Percentiles rank a stretch among this genome's conserved stretches.
Evolutionary conservation across 2,888 invertebrate genomes (phyloP).

Genomic region (Amblyteles armatorius): DNA sequence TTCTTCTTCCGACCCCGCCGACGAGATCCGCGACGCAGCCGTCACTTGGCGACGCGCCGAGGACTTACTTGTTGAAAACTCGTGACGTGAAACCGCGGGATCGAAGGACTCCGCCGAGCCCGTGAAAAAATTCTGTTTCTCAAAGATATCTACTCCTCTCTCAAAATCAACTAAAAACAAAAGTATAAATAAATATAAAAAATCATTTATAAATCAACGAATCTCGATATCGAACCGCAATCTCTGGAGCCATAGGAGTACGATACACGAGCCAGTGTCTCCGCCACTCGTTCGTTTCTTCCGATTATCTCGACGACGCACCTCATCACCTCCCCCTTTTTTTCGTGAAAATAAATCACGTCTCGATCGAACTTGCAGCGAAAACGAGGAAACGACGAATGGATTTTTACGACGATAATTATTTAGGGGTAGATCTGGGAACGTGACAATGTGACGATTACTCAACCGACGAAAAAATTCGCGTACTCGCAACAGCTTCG

Average conservation of each 20-base stretch:
- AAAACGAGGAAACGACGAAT: slow-evolving; percentile 21
- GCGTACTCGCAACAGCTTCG: slow-evolving; percentile 2
- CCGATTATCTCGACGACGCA: slow-evolving; percentile 45
- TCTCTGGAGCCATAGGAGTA: not conserved
- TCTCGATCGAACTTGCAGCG: slow-evolving; percentile 8
- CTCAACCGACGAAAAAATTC: slow-evolving; percentile 28
- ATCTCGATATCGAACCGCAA: not conserved
- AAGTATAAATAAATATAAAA: not conserved
- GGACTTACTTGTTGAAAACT: slow-evolving; percentile 9
- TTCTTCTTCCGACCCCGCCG: slow-evolving; percentile 1
- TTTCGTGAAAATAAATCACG: not conserved
- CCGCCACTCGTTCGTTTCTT: slow-evolving; percentile 22
- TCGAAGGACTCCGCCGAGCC: not conserved
- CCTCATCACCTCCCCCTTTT: slow-evolving; percentile 53
- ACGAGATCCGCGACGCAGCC: slow-evolving; percentile 15
- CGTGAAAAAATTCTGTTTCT: not conserved
- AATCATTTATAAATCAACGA: slow-evolving; percentile 16
- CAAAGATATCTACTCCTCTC: not conserved
- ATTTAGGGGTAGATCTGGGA: not conserved
- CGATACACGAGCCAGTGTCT: slow-evolving; percentile 9
- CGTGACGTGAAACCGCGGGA: not conserved
- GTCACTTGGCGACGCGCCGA: slow-evolving; percentile 7
- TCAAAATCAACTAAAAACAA: not conserved
- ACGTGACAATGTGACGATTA: not conserved
- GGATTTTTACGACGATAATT: not conserved